Evolutionary conservation across 64 coral and sea anemone genomes (phyloP).

Genomic region (Platygyra sinensis): DNA sequence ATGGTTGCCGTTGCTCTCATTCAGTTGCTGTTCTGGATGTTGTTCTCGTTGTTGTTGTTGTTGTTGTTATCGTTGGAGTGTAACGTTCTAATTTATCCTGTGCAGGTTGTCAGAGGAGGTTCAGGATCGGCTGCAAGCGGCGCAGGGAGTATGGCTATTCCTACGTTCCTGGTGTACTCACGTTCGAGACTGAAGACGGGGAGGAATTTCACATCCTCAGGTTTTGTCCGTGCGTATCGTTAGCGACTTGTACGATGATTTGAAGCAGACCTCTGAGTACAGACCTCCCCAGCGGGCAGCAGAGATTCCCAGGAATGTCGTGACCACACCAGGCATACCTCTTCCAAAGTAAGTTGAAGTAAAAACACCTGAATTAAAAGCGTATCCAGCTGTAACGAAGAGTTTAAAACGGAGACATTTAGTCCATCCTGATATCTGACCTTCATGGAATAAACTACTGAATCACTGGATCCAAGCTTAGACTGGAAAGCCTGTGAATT

Average conservation of each 20-base stretch:
- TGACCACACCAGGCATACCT: constrained; percentile 41
- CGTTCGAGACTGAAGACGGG: constrained; percentile 20
- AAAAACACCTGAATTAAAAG: background rate
- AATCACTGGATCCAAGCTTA: background rate
- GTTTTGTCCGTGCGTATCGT: constrained; percentile 73
- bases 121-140: constrained; percentile 49
- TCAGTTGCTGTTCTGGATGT: background rate
- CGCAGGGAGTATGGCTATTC: constrained; percentile 71
- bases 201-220: constrained; percentile 69
- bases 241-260: constrained; percentile 69
- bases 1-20: too few species aligned
- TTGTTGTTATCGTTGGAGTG: too few species aligned
- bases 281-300: constrained; percentile 9
- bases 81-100: background rate
- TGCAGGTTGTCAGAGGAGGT: constrained; percentile 28
- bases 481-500: background rate
- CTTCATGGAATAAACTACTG: too few species aligned
- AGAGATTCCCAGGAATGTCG: constrained; percentile 46
- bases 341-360: constrained; percentile 58
- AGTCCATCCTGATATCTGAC: too few species aligned
- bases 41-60: too few species aligned
- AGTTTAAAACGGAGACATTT: too few species aligned
- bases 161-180: constrained; percentile 74
- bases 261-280: constrained; percentile 57
- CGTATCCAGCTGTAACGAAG: too few species aligned